Conservation (phyloP, 2,888 invertebrate genomes). For the Xiphydria camelus region DNA sequence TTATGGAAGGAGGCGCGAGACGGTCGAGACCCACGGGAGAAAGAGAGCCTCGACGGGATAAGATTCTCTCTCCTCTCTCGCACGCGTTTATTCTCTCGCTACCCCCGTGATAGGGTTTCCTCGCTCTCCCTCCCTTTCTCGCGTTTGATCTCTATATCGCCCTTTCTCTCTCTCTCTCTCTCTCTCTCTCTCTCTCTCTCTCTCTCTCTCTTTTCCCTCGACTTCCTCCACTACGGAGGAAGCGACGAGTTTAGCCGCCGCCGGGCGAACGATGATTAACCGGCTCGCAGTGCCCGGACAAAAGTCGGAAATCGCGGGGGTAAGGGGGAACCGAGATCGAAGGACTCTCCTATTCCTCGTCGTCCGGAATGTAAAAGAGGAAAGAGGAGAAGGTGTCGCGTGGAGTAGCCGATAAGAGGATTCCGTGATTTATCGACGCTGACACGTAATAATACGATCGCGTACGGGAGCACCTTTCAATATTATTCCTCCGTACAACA, state of each 20-base stretch:
- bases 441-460: too few species aligned
- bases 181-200: not conserved
- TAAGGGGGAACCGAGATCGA: too few species aligned
- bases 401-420: too few species aligned
- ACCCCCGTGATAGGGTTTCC: not conserved
- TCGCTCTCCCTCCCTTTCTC: not conserved
- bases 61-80: conserved; percentile 45
- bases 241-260: too few species aligned
- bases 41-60: conserved; percentile 36
- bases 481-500: too few species aligned
- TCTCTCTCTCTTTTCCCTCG: conserved; percentile 5
- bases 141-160: not conserved
- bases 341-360: too few species aligned
- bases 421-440: too few species aligned
- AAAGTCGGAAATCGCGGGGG: too few species aligned
- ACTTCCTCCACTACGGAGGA: too few species aligned
- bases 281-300: not conserved
- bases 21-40: conserved; percentile 37
- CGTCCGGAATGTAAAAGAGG: too few species aligned
- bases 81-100: conserved; percentile 18
- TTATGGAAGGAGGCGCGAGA: conserved; percentile 53
- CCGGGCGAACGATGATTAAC: conserved; percentile 15
- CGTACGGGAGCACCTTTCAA: too few species aligned
- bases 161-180: not conserved
- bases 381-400: too few species aligned